These are phyloP conservation scores for Tenebrio molitor DNA, from an alignment of 1,140 invertebrate genomes.

Conservation along the genomic window DNA sequence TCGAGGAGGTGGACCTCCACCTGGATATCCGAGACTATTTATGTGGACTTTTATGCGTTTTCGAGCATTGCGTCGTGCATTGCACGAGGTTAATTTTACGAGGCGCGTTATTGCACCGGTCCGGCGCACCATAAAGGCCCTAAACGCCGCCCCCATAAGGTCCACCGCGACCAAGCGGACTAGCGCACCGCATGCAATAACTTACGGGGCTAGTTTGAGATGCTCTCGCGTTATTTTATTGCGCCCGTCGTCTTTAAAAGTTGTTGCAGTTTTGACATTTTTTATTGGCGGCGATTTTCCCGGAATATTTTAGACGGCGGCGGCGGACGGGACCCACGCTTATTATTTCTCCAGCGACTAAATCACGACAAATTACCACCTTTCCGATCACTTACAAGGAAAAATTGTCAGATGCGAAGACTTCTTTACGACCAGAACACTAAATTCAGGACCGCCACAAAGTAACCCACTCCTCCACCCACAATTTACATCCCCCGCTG, in stretches of 20 bases:
- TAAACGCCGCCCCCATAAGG: neutral
- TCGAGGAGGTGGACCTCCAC: slow-evolving; percentile 53
- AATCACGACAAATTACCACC: slow-evolving; percentile 41
- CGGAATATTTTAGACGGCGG: slow-evolving; percentile 42
- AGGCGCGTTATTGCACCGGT: slow-evolving; percentile 58
- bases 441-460: neutral
- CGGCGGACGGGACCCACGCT: neutral
- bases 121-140: neutral
- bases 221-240: slow-evolving; percentile 57
- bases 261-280: slow-evolving; percentile 52
- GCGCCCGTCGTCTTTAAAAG: slow-evolving; percentile 44
- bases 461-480: too few relatives aligned
- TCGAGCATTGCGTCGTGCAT: slow-evolving; percentile 56
- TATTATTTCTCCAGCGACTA: slow-evolving; percentile 35
- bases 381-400: slow-evolving; percentile 16
- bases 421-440: neutral
- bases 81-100: slow-evolving; percentile 62
- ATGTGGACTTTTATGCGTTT: slow-evolving; percentile 62
- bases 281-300: slow-evolving; percentile 47
- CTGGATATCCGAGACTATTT: slow-evolving; percentile 62
- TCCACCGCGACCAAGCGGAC: neutral
- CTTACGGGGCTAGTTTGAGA: slow-evolving; percentile 58
- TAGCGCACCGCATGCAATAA: slow-evolving; percentile 52
- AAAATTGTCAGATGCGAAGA: neutral
- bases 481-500: too few relatives aligned